phyloP scores from a whole-genome alignment of 2,113 vertebrate species.

The Epinephelus lanceolatus region DNA sequence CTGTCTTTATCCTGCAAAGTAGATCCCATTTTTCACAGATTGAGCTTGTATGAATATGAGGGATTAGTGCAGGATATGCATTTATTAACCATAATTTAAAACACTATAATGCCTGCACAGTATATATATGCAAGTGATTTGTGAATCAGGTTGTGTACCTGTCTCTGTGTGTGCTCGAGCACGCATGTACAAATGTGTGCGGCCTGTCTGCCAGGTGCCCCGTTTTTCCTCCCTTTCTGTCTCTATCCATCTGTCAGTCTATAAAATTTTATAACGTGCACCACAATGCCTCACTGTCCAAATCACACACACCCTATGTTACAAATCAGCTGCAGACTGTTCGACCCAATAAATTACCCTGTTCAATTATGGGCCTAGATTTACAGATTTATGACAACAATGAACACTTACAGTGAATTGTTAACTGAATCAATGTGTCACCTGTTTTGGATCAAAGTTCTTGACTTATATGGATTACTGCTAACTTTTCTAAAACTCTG shows the following conservation, averaged over 20 bases:
- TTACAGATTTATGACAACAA: constrained; percentile 48
- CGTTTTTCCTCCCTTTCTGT: constrained; percentile 26
- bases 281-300: constrained; percentile 43
- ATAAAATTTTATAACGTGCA: constrained; percentile 51
- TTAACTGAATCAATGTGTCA: constrained; percentile 38
- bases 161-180: not conserved
- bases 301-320: constrained; percentile 40
- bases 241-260: constrained; percentile 55
- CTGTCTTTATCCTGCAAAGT: not conserved
- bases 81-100: constrained; percentile 22
- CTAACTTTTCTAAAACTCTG: constrained; percentile 8
- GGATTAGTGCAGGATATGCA: not conserved
- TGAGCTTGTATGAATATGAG: not conserved
- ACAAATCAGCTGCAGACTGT: constrained; percentile 59
- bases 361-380: constrained; percentile 33
- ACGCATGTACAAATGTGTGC: not conserved
- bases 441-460: constrained; percentile 30
- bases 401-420: not conserved
- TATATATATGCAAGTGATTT: not conserved
- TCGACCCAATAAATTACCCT: constrained; percentile 54
- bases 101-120: not conserved
- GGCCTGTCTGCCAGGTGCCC: constrained; percentile 51
- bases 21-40: not conserved
- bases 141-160: not conserved
- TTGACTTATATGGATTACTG: not conserved